phyloP scores from a whole-genome alignment of 2,888 invertebrate genomes.

The Ichneumoninae sp. region DNA sequence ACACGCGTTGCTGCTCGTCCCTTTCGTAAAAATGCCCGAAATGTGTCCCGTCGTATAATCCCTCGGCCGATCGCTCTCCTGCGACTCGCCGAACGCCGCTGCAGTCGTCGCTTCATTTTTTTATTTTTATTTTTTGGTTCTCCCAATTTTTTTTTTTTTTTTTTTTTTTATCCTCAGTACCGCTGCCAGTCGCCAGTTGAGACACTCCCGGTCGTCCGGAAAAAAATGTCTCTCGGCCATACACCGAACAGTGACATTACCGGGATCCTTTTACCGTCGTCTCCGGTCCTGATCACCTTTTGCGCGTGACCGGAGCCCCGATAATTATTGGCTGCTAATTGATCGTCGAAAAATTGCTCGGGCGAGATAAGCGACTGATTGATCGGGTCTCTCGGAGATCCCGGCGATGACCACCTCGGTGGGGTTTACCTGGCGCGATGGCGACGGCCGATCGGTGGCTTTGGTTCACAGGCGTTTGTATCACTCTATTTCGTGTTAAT shows the following conservation, averaged over 20 bases:
- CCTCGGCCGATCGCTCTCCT: slow-evolving; percentile 78
- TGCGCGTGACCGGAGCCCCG: slow-evolving; percentile 59
- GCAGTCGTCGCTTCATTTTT: slow-evolving; percentile 27
- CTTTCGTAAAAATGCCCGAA: slow-evolving; percentile 82
- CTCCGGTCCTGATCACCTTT: slow-evolving; percentile 17
- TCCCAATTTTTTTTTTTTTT: slow-evolving; percentile 27
- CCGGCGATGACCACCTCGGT: neutral
- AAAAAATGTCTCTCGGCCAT: slow-evolving; percentile 26
- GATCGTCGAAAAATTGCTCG: slow-evolving; percentile 73
- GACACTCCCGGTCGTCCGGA: slow-evolving; percentile 47
- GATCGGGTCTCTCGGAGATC: slow-evolving; percentile 63
- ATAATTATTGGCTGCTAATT: slow-evolving; percentile 80
- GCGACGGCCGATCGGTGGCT: slow-evolving; percentile 16
- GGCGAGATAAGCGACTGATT: slow-evolving; percentile 67
- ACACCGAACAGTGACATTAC: slow-evolving; percentile 32
- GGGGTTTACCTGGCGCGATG: slow-evolving; percentile 48
- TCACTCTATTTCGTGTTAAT: slow-evolving; percentile 61
- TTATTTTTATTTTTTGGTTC: slow-evolving; percentile 43
- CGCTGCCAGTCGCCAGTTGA: slow-evolving; percentile 50
- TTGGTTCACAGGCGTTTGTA: slow-evolving; percentile 53
- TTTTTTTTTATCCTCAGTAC: too few relatives aligned
- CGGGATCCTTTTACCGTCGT: slow-evolving; percentile 30
- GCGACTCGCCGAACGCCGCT: slow-evolving; percentile 20
- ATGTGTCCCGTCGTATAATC: slow-evolving; percentile 83
- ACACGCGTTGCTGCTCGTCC: slow-evolving; percentile 83